Percentiles rank a stretch among this genome's conserved stretches.
Conservation (phyloP, 2,888 invertebrate species). For the Tortricodes alternella region DNA sequence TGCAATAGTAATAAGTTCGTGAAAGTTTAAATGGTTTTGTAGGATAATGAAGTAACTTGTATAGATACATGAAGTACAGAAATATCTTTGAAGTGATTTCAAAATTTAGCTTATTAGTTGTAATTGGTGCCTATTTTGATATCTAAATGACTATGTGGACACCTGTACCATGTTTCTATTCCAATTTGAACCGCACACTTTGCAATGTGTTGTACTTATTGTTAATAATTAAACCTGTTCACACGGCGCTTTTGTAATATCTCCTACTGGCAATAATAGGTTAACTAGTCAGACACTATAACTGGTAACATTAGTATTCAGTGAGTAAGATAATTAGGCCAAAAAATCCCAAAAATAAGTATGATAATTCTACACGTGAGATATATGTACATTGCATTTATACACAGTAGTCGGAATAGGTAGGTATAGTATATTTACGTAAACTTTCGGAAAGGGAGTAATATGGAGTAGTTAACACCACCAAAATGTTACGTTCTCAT, state of each 20-base stretch:
- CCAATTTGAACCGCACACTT: conserved; percentile 6
- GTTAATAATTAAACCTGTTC: conserved; percentile 23
- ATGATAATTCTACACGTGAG: too few species aligned
- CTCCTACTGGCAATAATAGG: conserved; percentile 8
- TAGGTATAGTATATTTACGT: too few species aligned
- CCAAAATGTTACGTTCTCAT: too few species aligned
- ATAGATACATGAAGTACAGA: background rate
- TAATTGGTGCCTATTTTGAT: background rate
- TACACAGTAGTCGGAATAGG: too few species aligned
- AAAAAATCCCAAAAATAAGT: too few species aligned
- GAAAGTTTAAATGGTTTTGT: background rate
- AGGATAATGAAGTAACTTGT: background rate
- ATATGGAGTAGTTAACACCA: too few species aligned
- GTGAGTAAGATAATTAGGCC: conserved; percentile 6
- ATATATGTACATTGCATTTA: too few species aligned
- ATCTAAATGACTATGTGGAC: background rate
- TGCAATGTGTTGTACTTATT: conserved; percentile 2
- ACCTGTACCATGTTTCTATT: background rate
- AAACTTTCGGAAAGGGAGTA: too few species aligned
- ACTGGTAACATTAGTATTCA: conserved; percentile 12
- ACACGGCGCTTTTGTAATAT: conserved; percentile 17
- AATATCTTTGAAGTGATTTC: background rate
- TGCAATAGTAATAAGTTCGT: background rate
- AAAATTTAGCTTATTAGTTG: background rate
- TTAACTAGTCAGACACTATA: background rate